Percentiles rank a stretch among this genome's conserved stretches.
phyloP scores from a whole-genome alignment of 2,113 vertebrate genomes.

The Rhagologus leucostigma region DNA sequence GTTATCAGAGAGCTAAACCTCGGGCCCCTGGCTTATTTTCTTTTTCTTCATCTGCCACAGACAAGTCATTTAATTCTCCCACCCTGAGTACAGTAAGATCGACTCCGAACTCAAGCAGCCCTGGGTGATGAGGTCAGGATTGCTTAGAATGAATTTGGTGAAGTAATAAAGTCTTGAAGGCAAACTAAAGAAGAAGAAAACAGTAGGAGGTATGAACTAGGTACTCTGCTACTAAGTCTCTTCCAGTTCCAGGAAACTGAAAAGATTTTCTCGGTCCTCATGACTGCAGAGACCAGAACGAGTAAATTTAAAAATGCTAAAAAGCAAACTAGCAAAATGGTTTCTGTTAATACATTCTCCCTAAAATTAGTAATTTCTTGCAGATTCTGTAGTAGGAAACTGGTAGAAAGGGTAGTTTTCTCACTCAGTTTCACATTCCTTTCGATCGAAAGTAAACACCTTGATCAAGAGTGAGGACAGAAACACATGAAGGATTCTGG shows the following conservation, averaged over 20 bases:
- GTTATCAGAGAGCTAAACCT: constrained; percentile 14
- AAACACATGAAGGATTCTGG: background rate
- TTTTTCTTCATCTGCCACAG: constrained; percentile 11
- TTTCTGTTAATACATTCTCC: background rate
- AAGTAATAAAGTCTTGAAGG: constrained; percentile 49
- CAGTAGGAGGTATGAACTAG: constrained; percentile 26
- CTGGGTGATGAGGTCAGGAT: constrained; percentile 52
- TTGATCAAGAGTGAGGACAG: background rate
- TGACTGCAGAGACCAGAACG: background rate
- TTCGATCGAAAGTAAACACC: constrained; percentile 15
- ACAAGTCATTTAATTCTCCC: constrained; percentile 36
- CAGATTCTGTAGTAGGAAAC: background rate
- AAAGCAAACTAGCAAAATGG: background rate
- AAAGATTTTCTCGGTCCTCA: background rate
- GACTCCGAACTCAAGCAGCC: constrained; percentile 4
- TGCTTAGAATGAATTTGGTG: constrained; percentile 35
- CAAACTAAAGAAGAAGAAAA: constrained; percentile 23
- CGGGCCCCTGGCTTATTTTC: background rate
- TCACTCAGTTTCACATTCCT: background rate
- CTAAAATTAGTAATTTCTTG: background rate
- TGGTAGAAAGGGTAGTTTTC: background rate
- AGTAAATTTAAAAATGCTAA: constrained; percentile 4
- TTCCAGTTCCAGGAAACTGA: background rate
- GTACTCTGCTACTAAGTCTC: background rate
- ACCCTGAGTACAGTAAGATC: constrained; percentile 10